phyloP scores from a whole-genome alignment of 2,888 invertebrate genomes.

The Callimorpha dominula region DNA sequence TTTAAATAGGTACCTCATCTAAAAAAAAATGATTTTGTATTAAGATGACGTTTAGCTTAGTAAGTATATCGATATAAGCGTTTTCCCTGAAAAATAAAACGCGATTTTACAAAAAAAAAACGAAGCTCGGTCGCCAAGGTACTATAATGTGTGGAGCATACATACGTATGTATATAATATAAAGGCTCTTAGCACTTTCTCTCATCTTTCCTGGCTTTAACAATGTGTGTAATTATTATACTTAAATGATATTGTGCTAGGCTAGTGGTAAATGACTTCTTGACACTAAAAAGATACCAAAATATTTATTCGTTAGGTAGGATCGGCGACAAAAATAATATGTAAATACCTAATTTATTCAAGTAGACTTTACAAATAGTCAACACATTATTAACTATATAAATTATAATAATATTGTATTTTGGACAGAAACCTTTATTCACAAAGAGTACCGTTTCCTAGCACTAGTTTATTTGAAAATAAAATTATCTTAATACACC shows the following conservation, averaged over 20 bases:
- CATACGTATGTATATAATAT: slow-evolving; percentile 30
- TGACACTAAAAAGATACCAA: background rate
- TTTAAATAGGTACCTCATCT: background rate
- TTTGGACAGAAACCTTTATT: background rate
- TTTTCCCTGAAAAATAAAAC: too few species aligned
- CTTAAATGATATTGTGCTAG: background rate
- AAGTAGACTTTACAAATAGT: background rate
- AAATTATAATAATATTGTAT: background rate
- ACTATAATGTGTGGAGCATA: slow-evolving; percentile 23
- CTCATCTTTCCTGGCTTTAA: slow-evolving; percentile 15
- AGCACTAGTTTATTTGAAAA: background rate
- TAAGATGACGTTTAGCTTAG: background rate
- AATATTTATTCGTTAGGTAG: background rate
- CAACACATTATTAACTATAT: background rate
- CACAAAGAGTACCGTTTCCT: background rate
- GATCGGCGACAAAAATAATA: background rate
- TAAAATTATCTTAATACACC: background rate
- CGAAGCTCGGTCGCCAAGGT: background rate
- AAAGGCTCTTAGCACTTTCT: slow-evolving; percentile 47
- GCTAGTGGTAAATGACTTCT: background rate
- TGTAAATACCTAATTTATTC: background rate
- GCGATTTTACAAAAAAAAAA: background rate
- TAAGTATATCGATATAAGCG: too few species aligned
- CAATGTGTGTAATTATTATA: slow-evolving; percentile 16
- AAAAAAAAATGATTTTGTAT: background rate